phyloP scores from a whole-genome alignment of 2,113 vertebrate species.

The Heloderma charlesbogerti region DNA sequence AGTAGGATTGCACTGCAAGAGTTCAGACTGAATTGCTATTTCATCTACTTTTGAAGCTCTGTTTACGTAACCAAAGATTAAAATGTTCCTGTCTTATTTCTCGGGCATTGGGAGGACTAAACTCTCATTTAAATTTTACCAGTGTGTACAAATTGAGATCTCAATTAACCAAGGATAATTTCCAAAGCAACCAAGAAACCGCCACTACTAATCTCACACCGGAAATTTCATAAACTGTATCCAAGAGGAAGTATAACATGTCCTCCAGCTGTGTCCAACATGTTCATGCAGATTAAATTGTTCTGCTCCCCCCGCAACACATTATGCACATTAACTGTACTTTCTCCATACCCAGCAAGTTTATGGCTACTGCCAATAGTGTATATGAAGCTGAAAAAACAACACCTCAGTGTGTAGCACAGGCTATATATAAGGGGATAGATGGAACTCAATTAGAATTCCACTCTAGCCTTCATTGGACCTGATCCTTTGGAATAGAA shows the following conservation, averaged over 20 bases:
- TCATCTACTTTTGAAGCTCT: not conserved
- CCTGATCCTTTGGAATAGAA: not conserved
- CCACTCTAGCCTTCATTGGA: not conserved
- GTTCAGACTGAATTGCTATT: not conserved
- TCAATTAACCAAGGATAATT: conserved; percentile 16
- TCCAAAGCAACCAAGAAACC: not conserved
- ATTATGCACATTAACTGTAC: not conserved
- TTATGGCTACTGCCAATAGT: not conserved
- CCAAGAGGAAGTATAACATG: not conserved
- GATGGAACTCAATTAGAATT: not conserved
- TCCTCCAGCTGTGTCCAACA: conserved; percentile 7
- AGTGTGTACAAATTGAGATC: conserved; percentile 1
- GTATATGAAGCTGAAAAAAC: not conserved
- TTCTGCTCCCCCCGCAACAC: not conserved
- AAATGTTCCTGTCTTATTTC: not conserved
- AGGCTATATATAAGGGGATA: not conserved
- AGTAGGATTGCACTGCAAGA: not conserved
- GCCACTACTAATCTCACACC: conserved; percentile 4
- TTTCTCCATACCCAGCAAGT: not conserved
- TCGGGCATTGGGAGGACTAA: not conserved
- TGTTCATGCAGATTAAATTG: not conserved
- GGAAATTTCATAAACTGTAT: not conserved
- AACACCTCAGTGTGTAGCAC: not conserved
- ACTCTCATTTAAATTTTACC: not conserved
- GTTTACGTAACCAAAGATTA: not conserved